These are phyloP conservation scores for Zophobas atratus DNA, from an alignment of 1,140 invertebrate genomes.

Conservation along the genomic window DNA sequence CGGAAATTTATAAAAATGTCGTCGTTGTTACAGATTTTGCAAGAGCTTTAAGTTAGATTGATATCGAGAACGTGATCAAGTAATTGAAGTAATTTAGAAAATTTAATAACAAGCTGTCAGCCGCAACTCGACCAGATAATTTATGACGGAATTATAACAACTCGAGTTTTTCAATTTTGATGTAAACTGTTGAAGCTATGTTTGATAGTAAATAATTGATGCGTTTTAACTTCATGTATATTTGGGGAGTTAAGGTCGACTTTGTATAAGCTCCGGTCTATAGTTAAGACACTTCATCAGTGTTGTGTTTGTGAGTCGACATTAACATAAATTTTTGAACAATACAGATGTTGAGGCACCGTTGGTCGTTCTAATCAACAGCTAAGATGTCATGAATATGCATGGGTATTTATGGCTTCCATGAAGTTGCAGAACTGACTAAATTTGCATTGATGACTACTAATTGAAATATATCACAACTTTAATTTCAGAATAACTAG, in stretches of 20 bases:
- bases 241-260: too few species aligned
- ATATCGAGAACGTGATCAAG: conserved; percentile 11
- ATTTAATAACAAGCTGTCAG: conserved; percentile 11
- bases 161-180: not conserved
- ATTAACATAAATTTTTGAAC: conserved; percentile 2
- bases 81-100: conserved; percentile 12
- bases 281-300: not conserved
- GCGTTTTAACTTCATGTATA: too few species aligned
- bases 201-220: too few species aligned
- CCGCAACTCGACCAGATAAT: too few species aligned
- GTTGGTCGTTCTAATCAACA: conserved; percentile 22
- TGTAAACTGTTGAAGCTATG: too few species aligned
- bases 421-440: not conserved
- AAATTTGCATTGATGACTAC: conserved; percentile 24
- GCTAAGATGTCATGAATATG: conserved; percentile 32
- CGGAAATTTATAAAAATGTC: not conserved
- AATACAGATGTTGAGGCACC: conserved; percentile 11
- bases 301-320: conserved; percentile 3
- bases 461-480: not conserved
- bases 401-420: conserved; percentile 28
- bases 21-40: not conserved
- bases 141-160: not conserved
- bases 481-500: too few species aligned
- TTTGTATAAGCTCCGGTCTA: too few species aligned
- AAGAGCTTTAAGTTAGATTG: not conserved